Conservation (phyloP, 92 coral and sea anemone species). For the Palythoa grandiflora region DNA sequence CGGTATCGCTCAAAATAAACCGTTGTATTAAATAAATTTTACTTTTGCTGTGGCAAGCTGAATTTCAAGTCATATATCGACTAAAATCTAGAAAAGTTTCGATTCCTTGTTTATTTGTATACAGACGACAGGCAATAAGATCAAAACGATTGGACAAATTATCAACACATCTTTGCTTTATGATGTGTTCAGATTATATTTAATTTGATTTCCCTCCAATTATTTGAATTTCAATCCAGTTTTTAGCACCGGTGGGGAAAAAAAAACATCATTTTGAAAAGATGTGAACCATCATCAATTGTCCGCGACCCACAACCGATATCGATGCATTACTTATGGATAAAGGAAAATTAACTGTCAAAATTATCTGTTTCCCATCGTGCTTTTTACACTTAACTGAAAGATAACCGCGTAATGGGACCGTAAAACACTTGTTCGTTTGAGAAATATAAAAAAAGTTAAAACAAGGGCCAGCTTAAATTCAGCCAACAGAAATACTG, state of each 20-base stretch:
- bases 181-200: slow-evolving; percentile 19
- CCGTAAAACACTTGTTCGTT: neutral
- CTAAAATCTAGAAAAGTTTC: neutral
- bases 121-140: neutral
- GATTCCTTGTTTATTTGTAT: neutral
- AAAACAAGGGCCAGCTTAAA: neutral
- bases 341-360: neutral
- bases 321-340: neutral
- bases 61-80: neutral
- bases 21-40: neutral
- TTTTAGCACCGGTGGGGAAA: neutral
- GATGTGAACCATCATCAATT: neutral
- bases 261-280: neutral
- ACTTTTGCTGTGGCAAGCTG: neutral
- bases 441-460: neutral
- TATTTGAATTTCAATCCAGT: slow-evolving; percentile 12
- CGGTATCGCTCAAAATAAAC: neutral
- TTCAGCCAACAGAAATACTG: too few relatives aligned
- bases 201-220: slow-evolving; percentile 32
- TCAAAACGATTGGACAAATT: slow-evolving; percentile 6
- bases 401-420: neutral
- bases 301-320: neutral
- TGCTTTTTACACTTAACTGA: neutral
- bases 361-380: neutral
- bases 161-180: neutral